A percentile compares a stretch with the other conserved stretches of the same genome.
These are phyloP conservation scores for Phyllopteryx taeniolatus DNA, from an alignment of 2,113 vertebrate species.

Conservation along the genomic window DNA sequence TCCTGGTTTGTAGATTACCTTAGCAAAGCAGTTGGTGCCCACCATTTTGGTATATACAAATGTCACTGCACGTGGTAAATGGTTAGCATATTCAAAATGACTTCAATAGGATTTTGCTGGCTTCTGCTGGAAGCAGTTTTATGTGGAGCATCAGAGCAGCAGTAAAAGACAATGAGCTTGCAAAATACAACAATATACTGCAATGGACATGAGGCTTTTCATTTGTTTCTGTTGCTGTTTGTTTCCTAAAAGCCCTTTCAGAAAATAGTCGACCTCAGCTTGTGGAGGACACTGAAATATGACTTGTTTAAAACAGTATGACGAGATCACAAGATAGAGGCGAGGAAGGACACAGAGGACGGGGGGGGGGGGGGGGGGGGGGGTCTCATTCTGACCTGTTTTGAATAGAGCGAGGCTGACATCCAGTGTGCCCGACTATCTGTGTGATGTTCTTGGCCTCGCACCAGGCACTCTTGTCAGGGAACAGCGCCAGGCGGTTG, in stretches of 20 bases:
- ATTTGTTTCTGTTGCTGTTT: background rate
- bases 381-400: constrained; percentile 84
- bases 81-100: background rate
- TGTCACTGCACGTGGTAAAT: constrained; percentile 1
- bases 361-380: constrained; percentile 34
- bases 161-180: background rate
- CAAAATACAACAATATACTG: background rate
- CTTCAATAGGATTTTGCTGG: background rate
- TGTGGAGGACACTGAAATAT: background rate
- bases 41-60: background rate
- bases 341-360: constrained; percentile 31
- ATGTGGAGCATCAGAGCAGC: background rate
- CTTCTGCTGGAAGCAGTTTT: background rate
- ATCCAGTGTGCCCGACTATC: constrained; percentile 97
- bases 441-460: constrained; percentile 99
- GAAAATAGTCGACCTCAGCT: background rate
- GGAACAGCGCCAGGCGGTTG: constrained; percentile 95
- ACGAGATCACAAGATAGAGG: constrained; percentile 11
- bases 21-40: background rate
- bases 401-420: constrained; percentile 93
- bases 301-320: constrained; percentile 9
- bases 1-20: background rate
- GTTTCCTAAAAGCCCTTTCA: background rate
- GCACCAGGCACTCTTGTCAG: constrained; percentile 98
- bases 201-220: background rate